Conservation (phyloP, 1,140 invertebrate species). For the Gryon sp. region DNA sequence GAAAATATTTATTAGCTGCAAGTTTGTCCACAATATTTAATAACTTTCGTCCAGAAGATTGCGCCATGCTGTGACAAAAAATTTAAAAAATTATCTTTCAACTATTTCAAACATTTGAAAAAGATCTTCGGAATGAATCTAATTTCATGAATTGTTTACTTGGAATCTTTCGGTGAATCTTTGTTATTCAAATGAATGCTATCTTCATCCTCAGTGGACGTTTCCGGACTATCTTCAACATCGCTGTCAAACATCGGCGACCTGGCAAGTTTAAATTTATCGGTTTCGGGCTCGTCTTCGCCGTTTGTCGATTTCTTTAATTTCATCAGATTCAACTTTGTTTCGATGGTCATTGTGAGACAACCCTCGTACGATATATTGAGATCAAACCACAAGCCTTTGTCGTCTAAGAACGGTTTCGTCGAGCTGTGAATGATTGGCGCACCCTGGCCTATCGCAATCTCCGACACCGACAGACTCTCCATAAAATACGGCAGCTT, state of each 20-base stretch:
- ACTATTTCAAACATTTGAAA: too few species aligned
- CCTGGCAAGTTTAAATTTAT: conserved; percentile 68
- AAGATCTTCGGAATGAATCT: too few species aligned
- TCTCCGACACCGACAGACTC: conserved; percentile 87
- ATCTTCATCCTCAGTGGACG: conserved; percentile 91
- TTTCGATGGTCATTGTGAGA: conserved; percentile 94
- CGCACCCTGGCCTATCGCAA: conserved; percentile 87
- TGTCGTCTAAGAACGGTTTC: conserved; percentile 88
- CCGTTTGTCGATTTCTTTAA: conserved; percentile 80
- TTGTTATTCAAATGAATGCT: conserved; percentile 61
- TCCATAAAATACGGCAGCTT: conserved; percentile 94
- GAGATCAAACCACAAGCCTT: conserved; percentile 95
- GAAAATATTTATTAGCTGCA: conserved; percentile 94
- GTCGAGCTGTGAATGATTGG: conserved; percentile 88
- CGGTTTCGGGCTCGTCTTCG: conserved; percentile 52
- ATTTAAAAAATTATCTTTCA: too few species aligned
- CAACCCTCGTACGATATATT: conserved; percentile 94
- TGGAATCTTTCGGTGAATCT: conserved; percentile 70
- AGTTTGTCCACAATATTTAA: conserved; percentile 94
- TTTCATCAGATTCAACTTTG: conserved; percentile 96
- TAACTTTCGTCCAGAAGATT: conserved; percentile 86
- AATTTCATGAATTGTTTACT: too few species aligned
- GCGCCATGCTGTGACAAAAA: too few species aligned
- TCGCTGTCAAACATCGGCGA: conserved; percentile 88
- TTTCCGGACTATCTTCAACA: conserved; percentile 95